Evolutionary conservation across 2,888 invertebrate genomes (phyloP), one percentile per base, ranked within the genome.

Genomic region (Caenorhabditis sp.): DNA sequence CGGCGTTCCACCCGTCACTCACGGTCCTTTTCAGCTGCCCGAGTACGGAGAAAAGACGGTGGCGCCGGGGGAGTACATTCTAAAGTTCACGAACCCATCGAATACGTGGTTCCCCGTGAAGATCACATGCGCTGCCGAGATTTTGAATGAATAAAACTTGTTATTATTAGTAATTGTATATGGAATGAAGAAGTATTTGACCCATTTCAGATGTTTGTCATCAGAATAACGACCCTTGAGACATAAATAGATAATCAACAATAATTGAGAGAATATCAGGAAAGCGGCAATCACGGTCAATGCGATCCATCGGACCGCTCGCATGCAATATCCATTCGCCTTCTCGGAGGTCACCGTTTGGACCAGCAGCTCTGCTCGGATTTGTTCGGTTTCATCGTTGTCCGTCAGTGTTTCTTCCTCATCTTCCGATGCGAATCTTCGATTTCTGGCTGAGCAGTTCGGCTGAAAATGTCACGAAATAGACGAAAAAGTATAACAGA

Each of bases 21-120:
- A n/a, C 35, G 2, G 2, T 35, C 4, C 2, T 35, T 35, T 82
- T 30, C 75, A 83, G 79, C 52, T 84, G 2, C 83, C 87, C 9
- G 87, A 87, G 46, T 82, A 65, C 24, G 86, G 87, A 0, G 37
- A 58, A 35, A 55, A 81, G 37, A 20, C 48, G 1, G 74, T 83
- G 26, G 37, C 65, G n/a, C 63, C 79, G 9, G 78, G 72, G 15
- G 80, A 80, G 45, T 87, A 87, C 59, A 65, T 78, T 15, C 35
- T 86, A 17, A 82, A 84, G 7, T 87, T 84, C 76, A 75, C 75
- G n/a, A 85, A 85, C 55, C 82, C 83, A 9, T 70, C 78, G 24
- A 70, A 75, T 17, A 79, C 81, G 11, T 87, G 85, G 86, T 75
- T 86, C 30, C 78, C 84, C 13, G 78, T 83, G 15, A 86, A 86